These are phyloP conservation scores for Caenorhabditis latens DNA, from an alignment of 1,140 invertebrate species.

Conservation along the genomic window DNA sequence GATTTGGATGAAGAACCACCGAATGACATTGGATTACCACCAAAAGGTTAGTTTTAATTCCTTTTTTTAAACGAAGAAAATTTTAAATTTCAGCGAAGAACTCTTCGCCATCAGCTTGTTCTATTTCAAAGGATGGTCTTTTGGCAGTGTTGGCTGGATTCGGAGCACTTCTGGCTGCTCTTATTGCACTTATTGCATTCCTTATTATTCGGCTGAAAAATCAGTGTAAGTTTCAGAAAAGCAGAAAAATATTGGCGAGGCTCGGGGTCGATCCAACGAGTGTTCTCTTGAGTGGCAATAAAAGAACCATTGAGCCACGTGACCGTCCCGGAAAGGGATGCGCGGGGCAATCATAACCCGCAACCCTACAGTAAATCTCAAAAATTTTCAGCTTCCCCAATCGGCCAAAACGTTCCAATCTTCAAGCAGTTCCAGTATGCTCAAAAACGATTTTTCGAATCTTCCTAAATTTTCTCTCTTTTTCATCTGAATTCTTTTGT, in stretches of 20 bases:
- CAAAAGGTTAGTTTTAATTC: not conserved
- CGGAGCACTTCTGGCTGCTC: constrained; percentile 38
- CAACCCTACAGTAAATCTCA: not conserved
- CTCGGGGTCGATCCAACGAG: no score
- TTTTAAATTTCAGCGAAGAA: constrained; percentile 8
- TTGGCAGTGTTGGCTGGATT: constrained; percentile 49
- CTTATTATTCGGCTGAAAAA: not conserved
- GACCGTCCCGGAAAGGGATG: no score
- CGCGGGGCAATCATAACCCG: no score
- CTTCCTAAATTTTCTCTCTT: not conserved
- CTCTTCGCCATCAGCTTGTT: not conserved
- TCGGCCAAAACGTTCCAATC: constrained; percentile 8
- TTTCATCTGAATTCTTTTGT: not conserved
- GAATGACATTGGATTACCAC: not conserved
- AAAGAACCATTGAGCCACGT: no score
- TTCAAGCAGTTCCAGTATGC: constrained; percentile 35
- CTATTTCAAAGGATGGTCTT: constrained; percentile 35
- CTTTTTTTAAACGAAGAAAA: not conserved
- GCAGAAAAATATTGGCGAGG: no score
- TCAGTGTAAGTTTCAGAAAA: not conserved
- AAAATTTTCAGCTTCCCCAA: constrained; percentile 25
- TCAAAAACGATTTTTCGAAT: constrained; percentile 51
- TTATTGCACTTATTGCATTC: constrained; percentile 10
- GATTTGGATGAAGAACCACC: constrained; percentile 77
- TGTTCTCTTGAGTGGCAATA: no score